Conservation (phyloP, 2,113 vertebrate genomes). For the Atlantisia rogersi region DNA sequence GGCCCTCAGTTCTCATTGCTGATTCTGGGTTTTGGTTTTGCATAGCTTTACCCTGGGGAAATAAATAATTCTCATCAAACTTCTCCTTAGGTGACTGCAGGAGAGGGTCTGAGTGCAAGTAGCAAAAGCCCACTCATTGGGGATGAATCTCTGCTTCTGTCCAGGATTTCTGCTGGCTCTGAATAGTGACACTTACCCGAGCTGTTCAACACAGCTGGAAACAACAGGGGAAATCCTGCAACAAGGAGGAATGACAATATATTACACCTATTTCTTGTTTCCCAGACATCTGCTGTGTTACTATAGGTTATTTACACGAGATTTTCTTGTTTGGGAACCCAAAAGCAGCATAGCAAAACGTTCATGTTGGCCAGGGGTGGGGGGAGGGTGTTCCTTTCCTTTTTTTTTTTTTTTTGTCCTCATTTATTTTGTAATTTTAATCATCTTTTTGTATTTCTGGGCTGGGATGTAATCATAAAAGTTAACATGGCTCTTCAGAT, state of each 20-base stretch:
- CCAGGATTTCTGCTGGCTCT: not conserved
- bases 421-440: not conserved
- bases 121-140: not conserved
- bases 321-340: not conserved
- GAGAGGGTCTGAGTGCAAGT: not conserved
- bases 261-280: not conserved
- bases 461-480: constrained; percentile 50
- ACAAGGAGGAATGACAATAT: not conserved
- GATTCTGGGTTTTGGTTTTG: not conserved
- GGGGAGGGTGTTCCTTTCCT: no score
- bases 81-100: not conserved
- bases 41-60: not conserved
- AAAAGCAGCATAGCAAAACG: not conserved
- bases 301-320: not conserved
- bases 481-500: constrained; percentile 60
- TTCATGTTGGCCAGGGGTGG: not conserved
- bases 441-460: constrained; percentile 10
- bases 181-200: not conserved
- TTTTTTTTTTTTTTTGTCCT: not conserved
- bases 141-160: not conserved
- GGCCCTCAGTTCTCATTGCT: not conserved
- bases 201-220: not conserved
- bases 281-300: not conserved
- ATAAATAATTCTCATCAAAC: not conserved
- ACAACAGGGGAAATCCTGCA: not conserved